A percentile compares a stretch with the other conserved stretches of the same genome.
Conservation (phyloP, 2,797 vertebrate genomes). For the Aphelocoma californica region DNA sequence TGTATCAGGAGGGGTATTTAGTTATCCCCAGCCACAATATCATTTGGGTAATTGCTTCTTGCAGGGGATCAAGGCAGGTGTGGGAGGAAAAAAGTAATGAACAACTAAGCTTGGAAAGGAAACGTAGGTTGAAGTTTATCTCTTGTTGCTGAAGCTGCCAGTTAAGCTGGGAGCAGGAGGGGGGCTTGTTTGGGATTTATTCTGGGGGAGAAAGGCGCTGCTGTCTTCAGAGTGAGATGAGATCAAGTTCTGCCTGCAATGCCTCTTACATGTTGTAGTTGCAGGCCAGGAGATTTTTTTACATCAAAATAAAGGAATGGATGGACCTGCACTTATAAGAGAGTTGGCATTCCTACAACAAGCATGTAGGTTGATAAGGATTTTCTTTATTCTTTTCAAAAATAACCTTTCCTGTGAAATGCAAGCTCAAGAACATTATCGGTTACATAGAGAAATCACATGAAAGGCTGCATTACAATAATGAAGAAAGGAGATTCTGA, state of each 20-base stretch:
- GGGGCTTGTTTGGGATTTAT: slow-evolving; percentile 39
- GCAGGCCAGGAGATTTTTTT: slow-evolving; percentile 26
- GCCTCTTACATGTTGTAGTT: slow-evolving; percentile 17
- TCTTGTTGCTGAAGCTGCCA: slow-evolving; percentile 27
- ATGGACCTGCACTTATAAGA: slow-evolving; percentile 39
- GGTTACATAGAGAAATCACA: slow-evolving; percentile 51
- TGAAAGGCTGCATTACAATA: slow-evolving; percentile 60
- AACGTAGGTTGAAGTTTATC: slow-evolving; percentile 34
- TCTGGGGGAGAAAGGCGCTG: slow-evolving; percentile 28
- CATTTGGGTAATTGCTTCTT: slow-evolving; percentile 47
- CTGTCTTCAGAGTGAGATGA: slow-evolving; percentile 59
- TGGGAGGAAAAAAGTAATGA: background rate
- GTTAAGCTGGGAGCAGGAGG: slow-evolving; percentile 3
- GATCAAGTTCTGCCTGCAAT: slow-evolving; percentile 48
- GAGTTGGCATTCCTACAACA: slow-evolving; percentile 61
- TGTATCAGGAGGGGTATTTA: slow-evolving; percentile 15
- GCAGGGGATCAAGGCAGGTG: background rate
- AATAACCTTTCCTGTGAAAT: slow-evolving; percentile 66
- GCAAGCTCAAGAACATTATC: slow-evolving; percentile 58
- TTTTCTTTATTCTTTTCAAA: slow-evolving; percentile 68
- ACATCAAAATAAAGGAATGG: slow-evolving; percentile 53
- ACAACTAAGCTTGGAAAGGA: slow-evolving; percentile 12
- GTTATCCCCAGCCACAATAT: slow-evolving; percentile 6
- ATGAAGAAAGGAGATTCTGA: slow-evolving; percentile 31
- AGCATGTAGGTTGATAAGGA: slow-evolving; percentile 51